These are phyloP conservation scores for Pachymerium ferrugineum DNA, from an alignment of 2,888 invertebrate genomes.

Conservation along the genomic window DNA sequence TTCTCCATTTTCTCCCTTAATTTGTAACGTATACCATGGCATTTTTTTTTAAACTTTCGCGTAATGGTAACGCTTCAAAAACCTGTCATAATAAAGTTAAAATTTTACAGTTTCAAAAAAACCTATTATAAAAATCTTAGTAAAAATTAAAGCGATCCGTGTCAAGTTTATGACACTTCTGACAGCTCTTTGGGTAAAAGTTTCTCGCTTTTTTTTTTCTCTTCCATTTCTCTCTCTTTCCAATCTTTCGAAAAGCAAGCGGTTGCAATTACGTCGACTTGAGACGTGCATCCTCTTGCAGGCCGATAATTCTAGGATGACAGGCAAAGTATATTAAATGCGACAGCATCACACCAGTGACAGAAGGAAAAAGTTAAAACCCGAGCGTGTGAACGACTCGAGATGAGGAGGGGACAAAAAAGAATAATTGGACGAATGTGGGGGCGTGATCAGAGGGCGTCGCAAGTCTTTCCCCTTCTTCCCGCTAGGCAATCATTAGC, in stretches of 20 bases:
- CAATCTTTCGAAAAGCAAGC: not conserved
- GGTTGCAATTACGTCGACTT: slow-evolving; percentile 2
- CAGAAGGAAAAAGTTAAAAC: slow-evolving; percentile 27
- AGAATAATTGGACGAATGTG: slow-evolving; percentile 25
- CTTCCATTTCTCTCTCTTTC: not conserved
- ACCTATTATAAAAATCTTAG: not conserved
- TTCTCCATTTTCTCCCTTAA: slow-evolving; percentile 24
- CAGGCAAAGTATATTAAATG: slow-evolving; percentile 22
- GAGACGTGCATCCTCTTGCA: not conserved
- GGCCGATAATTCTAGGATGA: slow-evolving; percentile 11
- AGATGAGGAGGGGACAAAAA: slow-evolving; percentile 24
- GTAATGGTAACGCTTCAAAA: not conserved
- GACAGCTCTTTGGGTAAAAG: not conserved
- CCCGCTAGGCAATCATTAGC: slow-evolving; percentile 25
- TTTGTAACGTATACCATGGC: slow-evolving; percentile 7
- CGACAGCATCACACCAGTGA: slow-evolving; percentile 9
- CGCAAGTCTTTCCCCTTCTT: slow-evolving; percentile 5
- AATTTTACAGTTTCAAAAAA: not conserved
- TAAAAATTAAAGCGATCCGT: slow-evolving; percentile 5
- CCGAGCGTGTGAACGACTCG: slow-evolving; percentile 20
- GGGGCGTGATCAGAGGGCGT: slow-evolving; percentile 27
- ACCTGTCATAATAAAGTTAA: not conserved
- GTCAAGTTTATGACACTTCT: slow-evolving; percentile 1
- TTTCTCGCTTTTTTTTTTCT: not conserved
- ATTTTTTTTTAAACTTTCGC: not conserved